Evolutionary conservation across 2,888 invertebrate species (phyloP), one percentile per base, ranked within the genome.

Genomic region (Drosophila borealis): DNA sequence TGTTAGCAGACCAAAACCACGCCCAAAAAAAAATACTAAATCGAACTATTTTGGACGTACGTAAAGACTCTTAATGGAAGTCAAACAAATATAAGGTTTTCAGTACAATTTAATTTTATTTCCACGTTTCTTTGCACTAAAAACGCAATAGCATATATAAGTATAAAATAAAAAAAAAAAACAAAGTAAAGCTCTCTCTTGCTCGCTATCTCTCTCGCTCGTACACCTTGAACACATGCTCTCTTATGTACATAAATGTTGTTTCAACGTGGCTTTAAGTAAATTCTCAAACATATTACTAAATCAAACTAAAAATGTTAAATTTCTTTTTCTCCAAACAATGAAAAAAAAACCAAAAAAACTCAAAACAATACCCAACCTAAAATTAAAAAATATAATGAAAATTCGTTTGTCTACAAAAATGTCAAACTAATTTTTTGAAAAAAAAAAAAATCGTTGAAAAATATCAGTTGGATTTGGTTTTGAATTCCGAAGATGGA

Each of bases 401-500:
- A 53, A 66, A 75, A 82, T 70, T 71, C 8, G 68, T 69, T 84
- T 84, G 59, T 51, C 36, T 13, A 19, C 39, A n/a, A 55, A 49
- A 13, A 70, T 55, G 45, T 50, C 56, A 74, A 80, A 81, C 61
- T 29, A 61, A 81, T 81, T 77, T 85, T 66, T 68, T 39, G 6
- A 57, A 60, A 53, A 74, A 70, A 64, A n/a, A 71, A 80, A 75
- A 78, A 83, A 56, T 61, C 37, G 39, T 71, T 55, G 34, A 53
- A 83, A 85, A 83, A 80, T 80, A 82, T 93, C 95, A 98, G 96
- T 95, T 99, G 94, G 98, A 99, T 95, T 96, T 99, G 93, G 95
- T 97, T 93, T 96, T 99, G 93, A 97, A 98, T 93, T 97, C 97
- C 91, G 96, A 97, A 91, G 95, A 95, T 88, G 98, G 98, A 85